Conservation (phyloP, 2,113 vertebrate genomes). For the Phainopepla nitens region DNA sequence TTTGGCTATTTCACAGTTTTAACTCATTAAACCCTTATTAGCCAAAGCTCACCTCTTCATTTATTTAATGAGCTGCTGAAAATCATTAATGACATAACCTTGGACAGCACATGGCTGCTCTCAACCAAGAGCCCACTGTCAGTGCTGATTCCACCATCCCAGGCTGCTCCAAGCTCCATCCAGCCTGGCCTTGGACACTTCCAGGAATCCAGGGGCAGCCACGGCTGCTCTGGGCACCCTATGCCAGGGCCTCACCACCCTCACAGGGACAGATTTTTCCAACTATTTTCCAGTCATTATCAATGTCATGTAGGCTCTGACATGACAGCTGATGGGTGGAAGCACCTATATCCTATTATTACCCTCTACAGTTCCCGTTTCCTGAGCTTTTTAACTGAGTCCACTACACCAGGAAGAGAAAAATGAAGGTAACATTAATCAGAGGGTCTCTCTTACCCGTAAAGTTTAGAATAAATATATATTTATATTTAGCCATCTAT, state of each 20-base stretch:
- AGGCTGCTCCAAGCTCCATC: accelerated
- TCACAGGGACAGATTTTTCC: not conserved
- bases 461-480: not conserved
- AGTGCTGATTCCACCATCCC: accelerated
- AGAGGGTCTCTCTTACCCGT: not conserved
- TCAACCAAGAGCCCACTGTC: not conserved
- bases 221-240: not conserved
- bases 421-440: conserved; percentile 18
- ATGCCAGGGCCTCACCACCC: accelerated
- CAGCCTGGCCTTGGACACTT: not conserved
- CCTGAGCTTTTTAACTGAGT: not conserved
- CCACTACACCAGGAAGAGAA: not conserved
- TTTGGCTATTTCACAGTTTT: not conserved
- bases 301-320: not conserved
- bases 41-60: not conserved
- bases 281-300: not conserved
- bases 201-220: not conserved
- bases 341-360: not conserved
- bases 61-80: not conserved
- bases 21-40: not conserved
- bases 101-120: not conserved
- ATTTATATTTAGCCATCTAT: not conserved
- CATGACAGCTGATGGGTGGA: not conserved
- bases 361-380: not conserved
- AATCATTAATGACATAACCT: not conserved